phyloP scores from a whole-genome alignment of 2,888 invertebrate genomes.

The Mimumesa dahlbomi region DNA sequence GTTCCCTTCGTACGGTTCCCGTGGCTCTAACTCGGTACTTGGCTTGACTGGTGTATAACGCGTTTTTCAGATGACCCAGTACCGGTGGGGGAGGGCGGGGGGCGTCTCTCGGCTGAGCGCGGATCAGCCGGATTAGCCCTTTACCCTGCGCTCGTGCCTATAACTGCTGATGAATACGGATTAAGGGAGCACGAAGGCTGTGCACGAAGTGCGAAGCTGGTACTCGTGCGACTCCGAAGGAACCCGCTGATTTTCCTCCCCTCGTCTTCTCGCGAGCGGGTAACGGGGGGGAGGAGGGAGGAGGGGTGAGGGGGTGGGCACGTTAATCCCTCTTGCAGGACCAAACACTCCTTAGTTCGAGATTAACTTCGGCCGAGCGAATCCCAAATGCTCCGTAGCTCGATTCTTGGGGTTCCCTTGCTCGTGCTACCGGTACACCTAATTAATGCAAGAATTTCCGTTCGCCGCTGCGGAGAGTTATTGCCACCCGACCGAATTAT shows the following conservation, averaged over 20 bases:
- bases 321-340: constrained; percentile 68
- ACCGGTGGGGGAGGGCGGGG: constrained; percentile 56
- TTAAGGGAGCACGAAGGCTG: constrained; percentile 72
- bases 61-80: constrained; percentile 66
- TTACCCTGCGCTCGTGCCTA: constrained; percentile 72
- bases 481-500: constrained; percentile 23
- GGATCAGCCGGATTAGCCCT: constrained; percentile 78
- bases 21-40: constrained; percentile 39
- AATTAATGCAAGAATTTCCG: constrained; percentile 48
- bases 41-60: constrained; percentile 60
- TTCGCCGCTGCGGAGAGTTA: constrained; percentile 27
- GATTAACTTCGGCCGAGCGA: constrained; percentile 65
- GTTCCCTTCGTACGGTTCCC: constrained; percentile 27
- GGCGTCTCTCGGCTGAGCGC: constrained; percentile 71
- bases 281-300: neutral
- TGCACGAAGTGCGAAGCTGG: constrained; percentile 69
- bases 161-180: constrained; percentile 78
- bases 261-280: neutral
- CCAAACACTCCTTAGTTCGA: constrained; percentile 69
- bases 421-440: constrained; percentile 12
- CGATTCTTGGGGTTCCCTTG: constrained; percentile 38
- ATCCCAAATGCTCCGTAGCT: constrained; percentile 32
- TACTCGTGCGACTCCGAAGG: constrained; percentile 57
- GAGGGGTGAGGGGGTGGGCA: constrained; percentile 30
- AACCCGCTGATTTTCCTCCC: constrained; percentile 45